Evolutionary conservation across 2,888 invertebrate species (phyloP), one percentile per base, ranked within the genome.

Genomic region (Physocephala rufipes): DNA sequence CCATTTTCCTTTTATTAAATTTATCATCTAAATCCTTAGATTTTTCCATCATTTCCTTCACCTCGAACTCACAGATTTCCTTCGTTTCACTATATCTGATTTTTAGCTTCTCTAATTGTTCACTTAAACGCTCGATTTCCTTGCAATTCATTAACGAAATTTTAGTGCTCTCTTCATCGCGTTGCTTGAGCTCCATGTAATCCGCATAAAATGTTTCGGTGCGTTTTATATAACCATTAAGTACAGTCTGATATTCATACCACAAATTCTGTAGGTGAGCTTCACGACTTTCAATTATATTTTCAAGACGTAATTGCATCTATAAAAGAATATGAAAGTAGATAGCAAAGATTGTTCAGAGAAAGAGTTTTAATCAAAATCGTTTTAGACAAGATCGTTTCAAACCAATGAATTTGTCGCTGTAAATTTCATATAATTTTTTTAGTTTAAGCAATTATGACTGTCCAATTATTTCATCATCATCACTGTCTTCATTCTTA

Each of bases 1-100:
- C 87, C 19, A 78, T 84, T 76, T 90, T 91, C 79, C 90, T 84
- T 78, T 85, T 87, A 75, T 86, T 85, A 74, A 88, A 87, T 21
- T 86, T 86, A n/a, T 82, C 82, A 0, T 87, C 83, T 15, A 90
- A 79, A 43, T 88, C 84, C 16, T 88, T 88, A 59, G 88, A 88
- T 15, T 88, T 87, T 13, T 79, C 79, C 67, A 81, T 82, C 81
- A 89, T 86, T 36, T 88, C 87, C n/a, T 84, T 82, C 15, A 89
- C 71, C 72, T 88, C 88, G 0, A 85, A 82, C 0, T 87, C 84
- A 76, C 87, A 86, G 3, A 85, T 86, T 61, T 84, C 87, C 0
- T 87, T 86, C 2, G 86, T 86, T 72, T 87, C 88, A 15, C 86
- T 82, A 80, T 87, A 86, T 73, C 90, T 88, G 7, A 88, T 85